These are phyloP conservation scores for Antennarius maculatus DNA, from an alignment of 2,797 vertebrate genomes.

Conservation along the genomic window DNA sequence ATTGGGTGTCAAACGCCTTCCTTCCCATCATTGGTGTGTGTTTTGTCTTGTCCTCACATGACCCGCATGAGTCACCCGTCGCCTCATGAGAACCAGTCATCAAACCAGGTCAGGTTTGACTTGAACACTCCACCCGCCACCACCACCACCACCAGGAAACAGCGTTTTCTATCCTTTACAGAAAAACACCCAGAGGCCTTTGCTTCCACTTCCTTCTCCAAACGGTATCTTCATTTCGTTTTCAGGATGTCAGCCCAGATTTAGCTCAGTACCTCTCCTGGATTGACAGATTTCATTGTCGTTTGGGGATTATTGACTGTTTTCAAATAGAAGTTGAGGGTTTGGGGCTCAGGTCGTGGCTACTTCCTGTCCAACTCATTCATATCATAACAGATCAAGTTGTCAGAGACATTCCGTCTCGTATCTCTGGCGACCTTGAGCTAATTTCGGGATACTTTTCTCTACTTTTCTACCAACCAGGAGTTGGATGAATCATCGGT, in stretches of 20 bases:
- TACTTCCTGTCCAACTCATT: conserved; percentile 11
- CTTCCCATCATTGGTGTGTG: too few species aligned
- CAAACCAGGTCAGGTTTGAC: not conserved
- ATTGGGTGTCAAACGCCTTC: too few species aligned
- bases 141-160: too few species aligned
- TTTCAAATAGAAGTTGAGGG: conserved; percentile 25
- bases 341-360: conserved; percentile 5
- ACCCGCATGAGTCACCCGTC: too few species aligned
- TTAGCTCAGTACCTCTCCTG: conserved; percentile 25
- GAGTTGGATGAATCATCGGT: conserved; percentile 36
- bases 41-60: too few species aligned
- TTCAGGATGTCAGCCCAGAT: conserved; percentile 44
- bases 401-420: conserved; percentile 23
- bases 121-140: not conserved
- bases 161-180: not conserved
- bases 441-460: conserved; percentile 42
- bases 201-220: conserved; percentile 44
- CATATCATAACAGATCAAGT: conserved; percentile 26
- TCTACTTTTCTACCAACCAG: conserved; percentile 34
- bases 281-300: conserved; percentile 12
- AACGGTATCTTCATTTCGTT: conserved; percentile 56
- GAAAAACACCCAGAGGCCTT: conserved; percentile 20
- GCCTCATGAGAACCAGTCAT: conserved; percentile 10
- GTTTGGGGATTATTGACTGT: conserved; percentile 2
- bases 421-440: conserved; percentile 43